Base-by-base conservation (phyloP, 1,140 invertebrate genomes). In the Aleiodes sp. region DNA sequence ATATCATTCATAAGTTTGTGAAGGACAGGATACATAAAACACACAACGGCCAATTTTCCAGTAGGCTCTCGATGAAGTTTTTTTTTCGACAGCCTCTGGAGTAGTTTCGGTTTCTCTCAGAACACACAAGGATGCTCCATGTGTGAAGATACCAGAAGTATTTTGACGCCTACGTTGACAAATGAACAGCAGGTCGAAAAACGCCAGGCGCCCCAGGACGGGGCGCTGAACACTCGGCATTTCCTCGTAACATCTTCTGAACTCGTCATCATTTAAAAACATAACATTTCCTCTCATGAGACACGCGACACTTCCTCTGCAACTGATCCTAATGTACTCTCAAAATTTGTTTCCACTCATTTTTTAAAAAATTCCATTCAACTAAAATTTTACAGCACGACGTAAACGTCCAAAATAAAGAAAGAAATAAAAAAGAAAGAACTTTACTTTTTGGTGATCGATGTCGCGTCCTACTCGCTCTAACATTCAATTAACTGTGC, bases 11-110 rank as follows among this genome's bases (percentile, higher is more conserved):
- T 52, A 21, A 52, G 56, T 29, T 70, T 67, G 14, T 75, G 62
- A 52, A 10, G 37, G 26, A 39, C 43, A 68, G 80, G 78, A 81
- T 78, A 76, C 78, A 80, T 81, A 81, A 80, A 81, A 77, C 75
- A 77, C 73, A 78, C 74, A 76, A 73, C 76, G 68, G 59, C 74
- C 77, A 77, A 81, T 79, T 80, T 71, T 76, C 70, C 70, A 75
- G 65, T 66, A 68, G 71, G 57, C 71, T 56, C 56, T 43, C 62
- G 63, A 71, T 71, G 33, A 70, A 63, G 68, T n/a, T n/a, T n/a
- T n/a, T n/a, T n/a, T n/a, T n/a, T n/a, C n/a, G n/a, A n/a, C n/a
- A n/a, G n/a, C n/a, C n/a, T n/a, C n/a, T n/a, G n/a, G n/a, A n/a
- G n/a, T n/a, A n/a, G n/a, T n/a, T n/a, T n/a, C n/a, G n/a, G n/a